Percentiles rank a stretch among this genome's conserved stretches.
Evolutionary conservation across 2,888 invertebrate genomes (phyloP).

Genomic region (Rhagophthalmus giganteus): DNA sequence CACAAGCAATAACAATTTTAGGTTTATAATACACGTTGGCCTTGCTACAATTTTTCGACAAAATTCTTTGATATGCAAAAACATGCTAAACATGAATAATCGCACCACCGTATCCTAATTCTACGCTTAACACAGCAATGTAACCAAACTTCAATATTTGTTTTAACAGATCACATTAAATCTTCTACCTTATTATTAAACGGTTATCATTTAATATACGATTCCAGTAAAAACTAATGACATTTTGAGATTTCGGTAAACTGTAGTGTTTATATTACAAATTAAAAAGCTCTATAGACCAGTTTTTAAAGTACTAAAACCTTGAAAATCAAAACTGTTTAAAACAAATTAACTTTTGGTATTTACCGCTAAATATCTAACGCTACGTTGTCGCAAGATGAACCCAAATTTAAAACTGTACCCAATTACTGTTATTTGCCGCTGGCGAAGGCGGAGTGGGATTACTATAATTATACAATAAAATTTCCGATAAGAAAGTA

Average conservation of each 20-base stretch:
- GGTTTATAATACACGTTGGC: slow-evolving; percentile 13
- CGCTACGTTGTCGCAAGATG: too few relatives aligned
- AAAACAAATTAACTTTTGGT: too few relatives aligned
- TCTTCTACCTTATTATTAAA: not conserved
- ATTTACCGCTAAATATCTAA: too few relatives aligned
- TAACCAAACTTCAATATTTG: slow-evolving; percentile 7
- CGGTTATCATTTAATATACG: slow-evolving; percentile 2
- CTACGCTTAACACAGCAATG: not conserved
- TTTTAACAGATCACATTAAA: slow-evolving; percentile 17
- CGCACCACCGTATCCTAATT: slow-evolving; percentile 14
- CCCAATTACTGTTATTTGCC: slow-evolving; percentile 51
- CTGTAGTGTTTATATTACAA: too few relatives aligned
- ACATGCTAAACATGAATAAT: slow-evolving; percentile 18
- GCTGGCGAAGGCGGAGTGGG: slow-evolving; percentile 43
- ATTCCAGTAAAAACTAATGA: too few relatives aligned
- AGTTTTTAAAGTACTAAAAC: too few relatives aligned
- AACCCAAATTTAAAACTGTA: slow-evolving; percentile 52
- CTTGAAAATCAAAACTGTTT: too few relatives aligned
- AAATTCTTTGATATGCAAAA: slow-evolving; percentile 22
- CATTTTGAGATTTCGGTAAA: too few relatives aligned
- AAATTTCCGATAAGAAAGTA: too few relatives aligned
- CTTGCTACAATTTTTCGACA: slow-evolving; percentile 6
- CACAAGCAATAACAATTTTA: slow-evolving; percentile 18
- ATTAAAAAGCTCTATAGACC: too few relatives aligned
- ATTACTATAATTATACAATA: slow-evolving; percentile 39